A percentile compares a stretch with the other conserved stretches of the same genome.
phyloP scores from a whole-genome alignment of 2,113 vertebrate genomes.

The Amazona guildingii region DNA sequence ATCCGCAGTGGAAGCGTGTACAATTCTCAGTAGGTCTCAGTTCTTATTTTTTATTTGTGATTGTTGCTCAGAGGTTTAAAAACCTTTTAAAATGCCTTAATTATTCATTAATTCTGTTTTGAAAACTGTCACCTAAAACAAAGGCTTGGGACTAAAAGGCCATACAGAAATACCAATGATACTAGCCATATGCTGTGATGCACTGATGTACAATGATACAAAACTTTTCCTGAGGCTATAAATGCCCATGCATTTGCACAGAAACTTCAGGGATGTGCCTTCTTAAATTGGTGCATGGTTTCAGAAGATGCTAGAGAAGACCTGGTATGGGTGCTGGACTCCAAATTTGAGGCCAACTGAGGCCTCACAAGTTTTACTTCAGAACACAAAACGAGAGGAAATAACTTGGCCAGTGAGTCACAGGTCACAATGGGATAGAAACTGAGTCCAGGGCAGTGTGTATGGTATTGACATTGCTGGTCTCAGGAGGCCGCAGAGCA shows the following conservation, averaged over 20 bases:
- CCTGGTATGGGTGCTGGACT: not conserved
- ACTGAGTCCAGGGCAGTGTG: not conserved
- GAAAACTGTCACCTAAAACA: not conserved
- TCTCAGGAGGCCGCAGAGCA: not conserved
- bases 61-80: not conserved
- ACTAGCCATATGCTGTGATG: not conserved
- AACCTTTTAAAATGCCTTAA: not conserved
- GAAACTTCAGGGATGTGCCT: not conserved
- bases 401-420: not conserved
- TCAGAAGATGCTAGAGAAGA: not conserved
- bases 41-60: not conserved
- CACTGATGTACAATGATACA: rapidly evolving
- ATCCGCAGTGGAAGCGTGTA: not conserved
- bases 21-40: not conserved
- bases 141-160: not conserved
- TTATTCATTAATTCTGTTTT: not conserved
- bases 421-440: rapidly evolving
- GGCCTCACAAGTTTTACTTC: not conserved
- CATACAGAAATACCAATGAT: not conserved
- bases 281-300: not conserved
- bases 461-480: too few relatives aligned
- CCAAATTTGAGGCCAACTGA: not conserved
- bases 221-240: not conserved
- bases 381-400: not conserved
- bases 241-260: rapidly evolving